Evolutionary conservation across 2,888 invertebrate species (phyloP).

Genomic region (Laothoe populi): DNA sequence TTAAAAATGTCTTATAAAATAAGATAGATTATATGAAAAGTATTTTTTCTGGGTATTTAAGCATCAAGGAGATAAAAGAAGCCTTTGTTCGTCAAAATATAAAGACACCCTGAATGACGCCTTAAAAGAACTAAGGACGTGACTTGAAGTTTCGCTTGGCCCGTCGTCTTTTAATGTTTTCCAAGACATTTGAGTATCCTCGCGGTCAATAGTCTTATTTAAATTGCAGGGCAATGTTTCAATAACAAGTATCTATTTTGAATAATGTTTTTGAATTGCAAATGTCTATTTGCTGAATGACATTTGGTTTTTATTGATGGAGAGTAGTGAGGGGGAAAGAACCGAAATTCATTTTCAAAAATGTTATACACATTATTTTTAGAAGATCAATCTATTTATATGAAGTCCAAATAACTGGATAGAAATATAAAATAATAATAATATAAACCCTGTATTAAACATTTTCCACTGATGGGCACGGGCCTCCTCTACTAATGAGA

Average conservation of each 20-base stretch:
- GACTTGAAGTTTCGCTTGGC: background rate
- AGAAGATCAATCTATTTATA: too few relatives aligned
- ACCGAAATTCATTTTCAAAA: too few relatives aligned
- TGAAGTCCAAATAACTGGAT: too few relatives aligned
- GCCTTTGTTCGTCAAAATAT: constrained; percentile 4
- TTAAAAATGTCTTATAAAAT: too few relatives aligned
- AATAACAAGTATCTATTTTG: constrained; percentile 14
- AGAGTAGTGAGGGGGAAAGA: too few relatives aligned
- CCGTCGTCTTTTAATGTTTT: background rate
- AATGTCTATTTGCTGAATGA: too few relatives aligned
- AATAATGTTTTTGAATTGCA: constrained; percentile 4
- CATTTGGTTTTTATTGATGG: too few relatives aligned
- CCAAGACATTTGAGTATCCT: background rate
- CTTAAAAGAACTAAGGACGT: constrained; percentile 15
- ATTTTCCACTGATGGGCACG: too few relatives aligned
- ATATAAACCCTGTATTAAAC: too few relatives aligned
- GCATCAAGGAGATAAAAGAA: background rate
- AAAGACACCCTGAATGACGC: constrained; percentile 8
- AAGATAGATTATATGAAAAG: background rate
- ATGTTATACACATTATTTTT: too few relatives aligned
- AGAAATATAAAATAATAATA: too few relatives aligned
- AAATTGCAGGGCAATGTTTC: constrained; percentile 15
- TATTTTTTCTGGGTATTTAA: background rate
- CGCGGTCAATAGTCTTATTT: constrained; percentile 12
- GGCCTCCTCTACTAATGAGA: too few relatives aligned